Evolutionary conservation across 2,888 invertebrate species (phyloP), one percentile per base, ranked within the genome.

Genomic region (Hypomecis atomaria): DNA sequence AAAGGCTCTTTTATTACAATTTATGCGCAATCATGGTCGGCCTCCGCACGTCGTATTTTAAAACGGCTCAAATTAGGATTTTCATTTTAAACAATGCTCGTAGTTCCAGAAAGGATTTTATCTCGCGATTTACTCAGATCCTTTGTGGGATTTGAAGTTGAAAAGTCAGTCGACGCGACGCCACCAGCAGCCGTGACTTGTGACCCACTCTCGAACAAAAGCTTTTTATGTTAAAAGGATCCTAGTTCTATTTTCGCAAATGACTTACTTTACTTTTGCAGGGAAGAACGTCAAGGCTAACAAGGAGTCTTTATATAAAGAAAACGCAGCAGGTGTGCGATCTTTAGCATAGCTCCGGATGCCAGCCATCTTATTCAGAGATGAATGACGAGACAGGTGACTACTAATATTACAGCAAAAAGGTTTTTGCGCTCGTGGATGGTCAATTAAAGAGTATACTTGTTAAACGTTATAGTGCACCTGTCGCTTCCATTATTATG

Each of bases 21-120:
- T 79, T 81, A 81, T 82, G 77, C 77, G 71, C 65, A 72, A 78
- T 76, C 77, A 77, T 74, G 74, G 62, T 71, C 66, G 66, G 73
- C 70, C 62, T 40, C 57, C 65, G 59, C 63, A 43, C 61, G 59
- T 67, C 67, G 69, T 70, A 54, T 70, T 63, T 60, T 57, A 61
- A 47, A 58, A 63, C 62, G 33, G 8, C 49, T 58, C 66, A 33
- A 66, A 65, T 65, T 65, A 67, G 52, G 57, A 53, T 7, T 48
- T 60, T 44, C n/a, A 56, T 40, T 65, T 67, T 42, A 43, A 64
- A 45, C 49, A 67, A 67, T 56, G 59, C 66, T 59, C 65, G 64
- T 60, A 59, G 38, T 59, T 54, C 55, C 33, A 42, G 49, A 53
- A 56, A 56, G 56, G 55, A 47, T 65, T 60, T 59, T 59, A 59